phyloP scores from a whole-genome alignment of 2,797 vertebrate species.

The Myotis planiceps region DNA sequence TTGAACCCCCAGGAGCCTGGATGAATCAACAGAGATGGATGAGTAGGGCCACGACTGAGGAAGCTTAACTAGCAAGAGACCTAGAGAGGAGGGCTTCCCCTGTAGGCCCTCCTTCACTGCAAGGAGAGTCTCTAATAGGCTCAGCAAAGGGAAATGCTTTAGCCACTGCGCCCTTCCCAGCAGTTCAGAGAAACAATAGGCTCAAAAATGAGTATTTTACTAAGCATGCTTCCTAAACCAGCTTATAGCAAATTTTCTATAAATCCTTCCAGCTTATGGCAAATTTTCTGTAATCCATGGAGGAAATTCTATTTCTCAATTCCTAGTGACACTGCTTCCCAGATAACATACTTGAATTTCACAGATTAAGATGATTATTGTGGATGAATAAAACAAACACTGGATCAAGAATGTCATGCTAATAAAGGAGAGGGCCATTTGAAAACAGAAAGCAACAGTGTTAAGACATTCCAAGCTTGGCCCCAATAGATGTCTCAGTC shows the following conservation, averaged over 20 bases:
- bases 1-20: neutral
- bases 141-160: neutral
- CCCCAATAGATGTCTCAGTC: accelerated
- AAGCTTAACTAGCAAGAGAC: neutral
- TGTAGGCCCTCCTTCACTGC: neutral
- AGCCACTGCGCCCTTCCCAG: neutral
- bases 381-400: neutral
- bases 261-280: neutral
- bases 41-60: neutral
- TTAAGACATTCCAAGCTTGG: neutral
- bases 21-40: neutral
- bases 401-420: neutral
- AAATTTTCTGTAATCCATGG: neutral
- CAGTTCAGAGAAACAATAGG: conserved; percentile 32
- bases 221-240: neutral
- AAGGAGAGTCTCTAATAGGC: neutral
- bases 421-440: neutral
- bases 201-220: neutral
- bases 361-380: neutral
- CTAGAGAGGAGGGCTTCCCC: no score
- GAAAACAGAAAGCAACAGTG: neutral
- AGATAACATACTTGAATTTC: neutral
- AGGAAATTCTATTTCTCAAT: neutral
- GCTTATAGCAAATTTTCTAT: neutral
- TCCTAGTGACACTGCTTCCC: neutral